Evolutionary conservation across 1,140 invertebrate species (phyloP), one percentile per base, ranked within the genome.

Genomic region (Pygmarrhopalites habei): DNA sequence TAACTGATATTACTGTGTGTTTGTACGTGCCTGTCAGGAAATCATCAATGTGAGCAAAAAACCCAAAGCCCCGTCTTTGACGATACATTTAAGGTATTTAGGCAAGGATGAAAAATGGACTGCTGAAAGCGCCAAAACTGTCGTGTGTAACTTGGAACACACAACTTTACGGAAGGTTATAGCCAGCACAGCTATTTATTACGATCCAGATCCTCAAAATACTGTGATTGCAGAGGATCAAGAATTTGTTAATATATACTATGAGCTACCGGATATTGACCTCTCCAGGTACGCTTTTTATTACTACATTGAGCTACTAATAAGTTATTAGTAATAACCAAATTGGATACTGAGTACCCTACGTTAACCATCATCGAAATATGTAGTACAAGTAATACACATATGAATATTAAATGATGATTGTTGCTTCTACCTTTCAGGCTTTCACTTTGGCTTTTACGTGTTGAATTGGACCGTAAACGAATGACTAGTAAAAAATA

Each of bases 231-330:
- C 86, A 0, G 96, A 99, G 77, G 96, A 99, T 86, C 93, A 98
- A 77, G 96, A 99, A 75, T 99, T 96, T 73, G 95, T 99, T 0
- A 95, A 95, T 77, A 92, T 98, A 17, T 99, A 98, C 72, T 99
- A 99, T 74, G 96, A 99, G 80, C 98, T 99, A 94, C 95, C 95
- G 29, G 96, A 99, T 76, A 96, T 98, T 78, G 95, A n/a, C n/a
- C n/a, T n/a, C 12, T 14, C 2, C 14, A 3, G 39, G 23, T 39
- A 26, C n/a, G 32, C 10, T 52, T 5, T 7, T 21, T 5, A 46
- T 46, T 46, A n/a, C 5, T 19, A 26, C 3, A 7, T 52, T 26
- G 49, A 7, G 25, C 49, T 52, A 14, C 2, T 10, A 28, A 3
- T 5, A 52, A 52, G n/a, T n/a, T n/a, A n/a, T n/a, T n/a, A n/a